phyloP scores from a whole-genome alignment of 2,888 invertebrate genomes.

The Nasonovia ribisnigri region DNA sequence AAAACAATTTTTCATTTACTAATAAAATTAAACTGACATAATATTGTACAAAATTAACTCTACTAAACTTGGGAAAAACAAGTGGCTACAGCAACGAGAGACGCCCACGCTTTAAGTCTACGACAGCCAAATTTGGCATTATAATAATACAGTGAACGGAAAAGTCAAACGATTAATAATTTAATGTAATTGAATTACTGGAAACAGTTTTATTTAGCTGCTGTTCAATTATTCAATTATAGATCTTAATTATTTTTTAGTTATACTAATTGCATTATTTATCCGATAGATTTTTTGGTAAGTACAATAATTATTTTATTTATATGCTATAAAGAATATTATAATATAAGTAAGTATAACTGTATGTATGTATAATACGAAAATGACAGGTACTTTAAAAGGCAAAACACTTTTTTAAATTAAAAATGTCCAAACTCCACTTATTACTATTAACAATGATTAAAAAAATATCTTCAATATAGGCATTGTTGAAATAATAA shows the following conservation, averaged over 20 bases:
- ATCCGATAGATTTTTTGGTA: neutral
- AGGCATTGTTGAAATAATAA: neutral
- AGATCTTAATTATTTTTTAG: neutral
- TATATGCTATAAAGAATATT: neutral
- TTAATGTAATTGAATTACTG: neutral
- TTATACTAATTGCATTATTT: neutral
- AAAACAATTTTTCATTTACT: neutral
- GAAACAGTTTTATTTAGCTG: neutral
- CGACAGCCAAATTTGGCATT: neutral
- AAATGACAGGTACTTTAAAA: neutral
- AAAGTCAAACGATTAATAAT: neutral
- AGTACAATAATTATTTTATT: neutral
- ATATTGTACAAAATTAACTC: neutral
- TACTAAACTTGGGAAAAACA: neutral
- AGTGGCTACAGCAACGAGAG: neutral
- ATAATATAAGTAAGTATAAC: neutral
- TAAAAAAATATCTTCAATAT: neutral
- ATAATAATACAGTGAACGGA: neutral
- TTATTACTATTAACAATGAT: neutral
- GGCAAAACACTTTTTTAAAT: neutral
- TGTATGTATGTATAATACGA: neutral
- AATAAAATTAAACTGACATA: neutral
- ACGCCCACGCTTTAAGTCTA: neutral
- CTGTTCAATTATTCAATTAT: neutral
- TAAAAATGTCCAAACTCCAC: neutral